These are phyloP conservation scores for Caenorhabditis sp. DNA, from an alignment of 2,888 invertebrate species.

Conservation along the genomic window DNA sequence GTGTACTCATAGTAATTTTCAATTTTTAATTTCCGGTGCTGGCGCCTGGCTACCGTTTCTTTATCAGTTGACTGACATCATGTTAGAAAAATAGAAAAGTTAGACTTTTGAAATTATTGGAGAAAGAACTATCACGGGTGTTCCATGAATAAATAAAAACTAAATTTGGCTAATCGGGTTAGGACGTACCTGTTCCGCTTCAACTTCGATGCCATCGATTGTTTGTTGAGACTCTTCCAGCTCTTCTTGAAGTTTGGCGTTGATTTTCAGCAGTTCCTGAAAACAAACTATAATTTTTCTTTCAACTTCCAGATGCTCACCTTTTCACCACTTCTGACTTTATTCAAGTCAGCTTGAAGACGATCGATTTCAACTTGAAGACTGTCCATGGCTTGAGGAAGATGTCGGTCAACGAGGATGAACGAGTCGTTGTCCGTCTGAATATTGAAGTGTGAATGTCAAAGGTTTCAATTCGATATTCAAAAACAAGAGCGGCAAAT, in stretches of 20 bases:
- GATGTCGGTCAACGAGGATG: conserved; percentile 41
- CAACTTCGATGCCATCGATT: conserved; percentile 64
- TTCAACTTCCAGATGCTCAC: not conserved
- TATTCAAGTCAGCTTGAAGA: conserved; percentile 29
- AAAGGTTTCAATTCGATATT: too few relatives aligned
- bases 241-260: conserved; percentile 38
- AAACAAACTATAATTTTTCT: too few relatives aligned
- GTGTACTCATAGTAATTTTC: too few relatives aligned
- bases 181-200: conserved; percentile 62
- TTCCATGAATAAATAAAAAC: too few relatives aligned
- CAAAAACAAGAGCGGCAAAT: conserved; percentile 4
- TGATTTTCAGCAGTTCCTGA: conserved; percentile 40
- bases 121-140: not conserved
- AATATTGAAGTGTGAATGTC: conserved; percentile 14
- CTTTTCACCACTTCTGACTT: conserved; percentile 19
- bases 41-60: conserved; percentile 32
- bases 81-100: too few relatives aligned
- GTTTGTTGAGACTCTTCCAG: conserved; percentile 60
- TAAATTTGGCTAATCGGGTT: not conserved
- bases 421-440: conserved; percentile 44
- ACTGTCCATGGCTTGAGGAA: conserved; percentile 43
- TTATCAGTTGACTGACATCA: conserved; percentile 10
- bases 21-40: conserved; percentile 43
- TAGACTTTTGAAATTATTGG: too few relatives aligned
- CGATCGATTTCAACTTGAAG: conserved; percentile 44